Evolutionary conservation across 2,113 vertebrate genomes (phyloP), one percentile per base, ranked within the genome.

Genomic region (Oreotrochilus melanogaster): DNA sequence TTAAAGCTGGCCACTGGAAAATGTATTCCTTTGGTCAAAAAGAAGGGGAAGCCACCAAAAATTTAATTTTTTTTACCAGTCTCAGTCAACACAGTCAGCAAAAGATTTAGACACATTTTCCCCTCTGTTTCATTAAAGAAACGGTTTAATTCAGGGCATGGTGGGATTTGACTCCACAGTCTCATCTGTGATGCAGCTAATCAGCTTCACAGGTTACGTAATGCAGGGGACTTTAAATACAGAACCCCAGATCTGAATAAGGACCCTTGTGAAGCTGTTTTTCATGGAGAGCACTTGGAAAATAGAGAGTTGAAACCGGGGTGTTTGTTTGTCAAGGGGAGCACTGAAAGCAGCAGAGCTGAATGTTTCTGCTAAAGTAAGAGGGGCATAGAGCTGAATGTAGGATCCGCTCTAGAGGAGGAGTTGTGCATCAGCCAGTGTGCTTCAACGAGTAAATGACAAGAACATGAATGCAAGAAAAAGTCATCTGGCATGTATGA

Each of bases 361-460:
- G 33, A 43, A 56, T n/a, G 37, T 48, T 80, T 60, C 66, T 74
- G 66, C 50, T 71, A 14, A 71, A 57, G 30, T 56, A 47, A 50
- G 2, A 33, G 6, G 28, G 74, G 15, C 48, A 27, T 6, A 51
- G 21, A 19, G 24, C 28, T 89, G 86, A 35, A 14, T 12, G 11
- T 5, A 23, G 16, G 31, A 30, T n/a, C n/a, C 65, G 2, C 50
- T 81, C 86, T 33, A 48, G 67, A 72, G 74, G 27, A 72, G 48
- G 33, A 80, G 60, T 28, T 5, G 50, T 51, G 33, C 1, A 1
- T 78, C 69, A 43, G 47, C 45, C 48, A 56, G 43, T 0, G 0
- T 37, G 43, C 69, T 76, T 84, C 60, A 78, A 56, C 27, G 69
- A 54, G 60, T 42, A 45, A 81, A 27, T 70, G 70, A 85, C 70